phyloP scores from a whole-genome alignment of 2,888 invertebrate genomes.

The Orchestes rusci region DNA sequence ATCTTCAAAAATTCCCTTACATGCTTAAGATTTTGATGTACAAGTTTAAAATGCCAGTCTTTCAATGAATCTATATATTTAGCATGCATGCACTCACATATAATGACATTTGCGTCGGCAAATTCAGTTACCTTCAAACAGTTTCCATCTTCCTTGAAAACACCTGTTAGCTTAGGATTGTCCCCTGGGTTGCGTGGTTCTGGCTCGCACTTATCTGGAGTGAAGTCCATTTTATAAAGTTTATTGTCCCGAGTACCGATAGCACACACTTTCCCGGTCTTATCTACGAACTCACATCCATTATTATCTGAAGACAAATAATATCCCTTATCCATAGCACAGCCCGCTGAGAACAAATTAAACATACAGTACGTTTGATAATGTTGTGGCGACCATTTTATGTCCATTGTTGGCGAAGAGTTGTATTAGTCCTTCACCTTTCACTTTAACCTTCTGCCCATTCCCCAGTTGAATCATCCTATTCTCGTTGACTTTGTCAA shows the following conservation, averaged over 20 bases:
- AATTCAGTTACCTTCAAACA: too few relatives aligned
- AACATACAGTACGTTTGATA: slow-evolving; percentile 24
- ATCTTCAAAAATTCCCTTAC: slow-evolving; percentile 9
- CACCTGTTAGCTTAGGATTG: too few relatives aligned
- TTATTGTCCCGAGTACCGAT: slow-evolving; percentile 15
- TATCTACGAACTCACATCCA: slow-evolving; percentile 24
- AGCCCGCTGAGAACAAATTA: slow-evolving; percentile 30
- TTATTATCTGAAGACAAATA: slow-evolving; percentile 20
- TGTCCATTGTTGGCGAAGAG: slow-evolving; percentile 29
- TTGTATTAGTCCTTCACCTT: too few relatives aligned
- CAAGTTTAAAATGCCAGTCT: slow-evolving; percentile 12
- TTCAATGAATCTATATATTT: not conserved
- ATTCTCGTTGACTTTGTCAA: slow-evolving; percentile 6
- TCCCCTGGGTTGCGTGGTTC: too few relatives aligned
- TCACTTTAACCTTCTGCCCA: slow-evolving; percentile 24
- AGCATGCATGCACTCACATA: not conserved
- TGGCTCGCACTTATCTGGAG: not conserved
- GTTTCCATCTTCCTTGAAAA: too few relatives aligned
- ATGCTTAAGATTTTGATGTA: slow-evolving; percentile 13
- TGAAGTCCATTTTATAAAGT: slow-evolving; percentile 20
- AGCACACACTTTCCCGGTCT: slow-evolving; percentile 18
- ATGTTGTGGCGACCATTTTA: slow-evolving; percentile 23
- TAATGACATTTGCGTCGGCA: not conserved
- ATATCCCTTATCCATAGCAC: slow-evolving; percentile 30
- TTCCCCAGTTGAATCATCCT: slow-evolving; percentile 22